Evolutionary conservation across 2,888 invertebrate species (phyloP), one percentile per base, ranked within the genome.

Genomic region (Drosophila buzzatii): DNA sequence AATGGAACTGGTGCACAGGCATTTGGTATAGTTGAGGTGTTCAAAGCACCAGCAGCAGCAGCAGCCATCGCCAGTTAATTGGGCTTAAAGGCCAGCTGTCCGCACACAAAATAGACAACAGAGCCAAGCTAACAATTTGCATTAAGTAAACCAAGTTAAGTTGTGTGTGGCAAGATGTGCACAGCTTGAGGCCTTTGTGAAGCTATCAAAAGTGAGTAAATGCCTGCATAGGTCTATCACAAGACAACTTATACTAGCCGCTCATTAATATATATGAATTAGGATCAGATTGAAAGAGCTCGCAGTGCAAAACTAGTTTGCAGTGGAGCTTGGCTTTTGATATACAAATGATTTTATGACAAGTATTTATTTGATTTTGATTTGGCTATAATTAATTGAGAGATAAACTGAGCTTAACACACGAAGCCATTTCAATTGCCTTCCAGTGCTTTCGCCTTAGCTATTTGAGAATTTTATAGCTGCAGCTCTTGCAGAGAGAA

Each of bases 1-100:
- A 82, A 61, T 84, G 78, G 49, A 82, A 69, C 47, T 69, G 64
- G 51, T 61, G 41, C 56, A 55, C 27, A 33, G 37, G 59, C 69
- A 63, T 62, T 64, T 58, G 73, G 61, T 16, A 42, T 18, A 35
- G 51, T 18, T 60, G 49, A 64, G 45, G 52, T 47, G 47, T 57
- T 47, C 45, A 31, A 20, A 42, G n/a, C 60, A 37, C 47, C 57
- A 58, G 52, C 55, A 20, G 20, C 23, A 58, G 51, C n/a, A 33
- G 12, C 59, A 23, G 60, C 56, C 39, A 27, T 72, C 14, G 66
- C 10, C 44, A 31, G 59, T 39, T 59, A 74, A 85, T 70, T 72
- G 82, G 58, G 70, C 65, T 85, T 51, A 89, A 75, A 70, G 88
- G 75, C 81, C 87, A 83, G 41, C 71, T 73, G 58, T 57, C 60